These are phyloP conservation scores for Cassiopea andromeda DNA, from an alignment of 30 jellyfish, hydroid and myxozoan genomes.

Conservation along the genomic window DNA sequence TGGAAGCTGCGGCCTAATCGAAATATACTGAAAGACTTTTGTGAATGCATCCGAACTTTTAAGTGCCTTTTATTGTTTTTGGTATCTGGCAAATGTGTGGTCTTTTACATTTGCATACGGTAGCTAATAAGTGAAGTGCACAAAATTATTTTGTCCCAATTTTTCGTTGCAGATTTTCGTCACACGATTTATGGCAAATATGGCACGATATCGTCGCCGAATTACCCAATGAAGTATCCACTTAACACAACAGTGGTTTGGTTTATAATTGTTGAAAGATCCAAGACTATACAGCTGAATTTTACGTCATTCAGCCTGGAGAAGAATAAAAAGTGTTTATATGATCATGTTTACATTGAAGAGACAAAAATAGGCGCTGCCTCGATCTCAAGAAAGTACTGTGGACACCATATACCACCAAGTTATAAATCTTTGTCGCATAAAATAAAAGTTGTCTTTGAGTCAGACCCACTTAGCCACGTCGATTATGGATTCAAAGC, in stretches of 20 bases:
- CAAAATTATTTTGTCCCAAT: neutral
- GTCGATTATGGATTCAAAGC: constrained; percentile 74
- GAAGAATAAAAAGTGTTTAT: constrained; percentile 62
- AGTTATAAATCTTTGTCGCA: constrained; percentile 40
- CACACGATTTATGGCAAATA: constrained; percentile 38
- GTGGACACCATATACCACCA: constrained; percentile 71
- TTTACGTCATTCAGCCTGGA: constrained; percentile 62
- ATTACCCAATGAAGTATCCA: constrained; percentile 63
- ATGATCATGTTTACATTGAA: constrained; percentile 63
- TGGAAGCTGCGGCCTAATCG: no score
- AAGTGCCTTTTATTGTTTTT: no score
- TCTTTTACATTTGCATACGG: no score
- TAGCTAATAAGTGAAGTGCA: neutral
- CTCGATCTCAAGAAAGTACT: constrained; percentile 37
- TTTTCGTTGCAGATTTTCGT: constrained; percentile 43
- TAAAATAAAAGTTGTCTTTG: constrained; percentile 31
- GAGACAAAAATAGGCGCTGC: constrained; percentile 43
- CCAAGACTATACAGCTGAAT: constrained; percentile 38
- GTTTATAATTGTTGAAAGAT: constrained; percentile 28
- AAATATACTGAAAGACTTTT: no score
- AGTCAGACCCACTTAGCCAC: constrained; percentile 44
- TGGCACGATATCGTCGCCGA: constrained; percentile 69
- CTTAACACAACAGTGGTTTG: constrained; percentile 63
- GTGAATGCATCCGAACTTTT: no score
- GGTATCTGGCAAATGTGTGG: no score